Conservation (phyloP, 2,888 invertebrate species). For the Acleris literana region DNA sequence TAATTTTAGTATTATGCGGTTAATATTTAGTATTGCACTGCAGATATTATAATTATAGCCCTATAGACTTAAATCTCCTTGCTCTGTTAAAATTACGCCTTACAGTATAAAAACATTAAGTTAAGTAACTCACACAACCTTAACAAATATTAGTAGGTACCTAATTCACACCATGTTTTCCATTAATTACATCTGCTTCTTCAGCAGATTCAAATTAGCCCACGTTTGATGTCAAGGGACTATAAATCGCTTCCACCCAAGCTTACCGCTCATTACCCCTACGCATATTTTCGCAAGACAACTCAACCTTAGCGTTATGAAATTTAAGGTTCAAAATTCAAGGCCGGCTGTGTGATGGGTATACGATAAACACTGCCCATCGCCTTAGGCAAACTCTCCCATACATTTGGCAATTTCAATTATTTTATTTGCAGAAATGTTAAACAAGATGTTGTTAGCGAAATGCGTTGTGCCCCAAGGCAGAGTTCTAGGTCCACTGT, state of each 20-base stretch:
- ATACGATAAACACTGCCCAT: neutral
- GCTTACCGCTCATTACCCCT: neutral
- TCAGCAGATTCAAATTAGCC: neutral
- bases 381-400: conserved; percentile 20
- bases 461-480: conserved; percentile 59
- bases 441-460: conserved; percentile 34
- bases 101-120: no score
- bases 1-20: no score
- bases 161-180: no score
- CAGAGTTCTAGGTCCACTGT: conserved; percentile 55
- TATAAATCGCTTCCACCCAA: neutral
- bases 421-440: conserved; percentile 13
- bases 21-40: no score
- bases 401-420: conserved; percentile 28
- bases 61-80: no score
- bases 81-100: no score
- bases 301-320: neutral
- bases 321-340: neutral
- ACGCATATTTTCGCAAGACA: neutral
- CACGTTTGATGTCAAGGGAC: neutral
- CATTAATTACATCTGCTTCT: no score
- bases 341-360: neutral
- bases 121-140: no score
- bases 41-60: no score
- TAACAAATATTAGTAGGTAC: no score